phyloP scores from a whole-genome alignment of 2,888 invertebrate genomes.

The Dendrolimus houi region DNA sequence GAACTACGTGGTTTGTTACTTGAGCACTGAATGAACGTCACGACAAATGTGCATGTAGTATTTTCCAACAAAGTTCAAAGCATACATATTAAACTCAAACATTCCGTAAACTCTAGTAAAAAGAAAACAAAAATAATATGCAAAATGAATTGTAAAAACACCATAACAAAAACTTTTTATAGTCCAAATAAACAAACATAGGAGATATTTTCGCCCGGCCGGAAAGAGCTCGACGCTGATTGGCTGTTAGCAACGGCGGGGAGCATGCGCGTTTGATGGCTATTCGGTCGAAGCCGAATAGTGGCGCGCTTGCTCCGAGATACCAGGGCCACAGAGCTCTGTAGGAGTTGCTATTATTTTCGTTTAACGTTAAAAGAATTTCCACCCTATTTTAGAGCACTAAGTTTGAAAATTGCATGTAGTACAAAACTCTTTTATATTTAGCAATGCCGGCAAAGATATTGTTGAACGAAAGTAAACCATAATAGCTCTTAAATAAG shows the following conservation, averaged over 20 bases:
- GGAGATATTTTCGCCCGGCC: conserved; percentile 34
- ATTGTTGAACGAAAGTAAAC: conserved; percentile 25
- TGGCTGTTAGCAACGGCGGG: conserved; percentile 58
- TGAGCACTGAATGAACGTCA: conserved; percentile 1
- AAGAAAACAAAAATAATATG: neutral
- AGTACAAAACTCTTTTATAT: conserved; percentile 27
- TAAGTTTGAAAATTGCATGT: conserved; percentile 23
- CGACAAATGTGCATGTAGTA: neutral
- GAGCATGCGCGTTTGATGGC: conserved; percentile 67
- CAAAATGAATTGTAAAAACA: neutral
- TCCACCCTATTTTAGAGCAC: conserved; percentile 13
- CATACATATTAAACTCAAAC: neutral
- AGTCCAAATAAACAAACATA: conserved; percentile 17
- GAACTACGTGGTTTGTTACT: conserved; percentile 47
- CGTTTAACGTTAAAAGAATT: conserved; percentile 14
- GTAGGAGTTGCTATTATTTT: conserved; percentile 56
- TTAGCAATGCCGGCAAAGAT: conserved; percentile 48
- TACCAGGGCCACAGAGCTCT: conserved; percentile 69
- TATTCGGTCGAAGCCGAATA: conserved; percentile 66
- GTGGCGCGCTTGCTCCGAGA: conserved; percentile 71
- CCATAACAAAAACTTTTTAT: neutral
- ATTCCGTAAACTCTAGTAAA: neutral
- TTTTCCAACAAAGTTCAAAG: neutral
- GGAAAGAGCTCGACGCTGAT: conserved; percentile 51
- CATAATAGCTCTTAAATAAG: conserved; percentile 17